Evolutionary conservation across 1,140 invertebrate species (phyloP).

Genomic region (Halyomorpha halys): DNA sequence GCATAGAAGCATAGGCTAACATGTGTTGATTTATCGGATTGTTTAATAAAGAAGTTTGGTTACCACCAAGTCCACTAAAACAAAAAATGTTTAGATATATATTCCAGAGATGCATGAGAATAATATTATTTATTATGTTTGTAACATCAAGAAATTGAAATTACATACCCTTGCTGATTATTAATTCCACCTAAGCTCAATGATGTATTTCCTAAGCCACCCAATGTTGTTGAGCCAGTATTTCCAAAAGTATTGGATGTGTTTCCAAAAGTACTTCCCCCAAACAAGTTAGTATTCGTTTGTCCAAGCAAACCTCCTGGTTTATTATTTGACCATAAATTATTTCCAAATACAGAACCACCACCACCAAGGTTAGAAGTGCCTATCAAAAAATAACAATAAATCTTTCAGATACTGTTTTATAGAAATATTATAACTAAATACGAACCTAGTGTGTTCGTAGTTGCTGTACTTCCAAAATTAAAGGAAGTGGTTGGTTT

Average conservation of each 20-base stretch:
- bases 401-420: slow-evolving; percentile 31
- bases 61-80: slow-evolving; percentile 4
- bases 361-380: slow-evolving; percentile 36
- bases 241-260: slow-evolving; percentile 30
- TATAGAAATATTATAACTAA: background rate
- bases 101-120: background rate
- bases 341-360: slow-evolving; percentile 40
- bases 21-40: slow-evolving; percentile 51
- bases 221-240: slow-evolving; percentile 30
- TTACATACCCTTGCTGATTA: background rate
- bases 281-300: slow-evolving; percentile 33
- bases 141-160: background rate
- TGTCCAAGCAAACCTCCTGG: slow-evolving; percentile 48
- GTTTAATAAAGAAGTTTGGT: slow-evolving; percentile 6
- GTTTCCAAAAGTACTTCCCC: slow-evolving; percentile 29
- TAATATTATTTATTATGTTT: background rate
- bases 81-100: background rate
- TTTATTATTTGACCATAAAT: slow-evolving; percentile 34
- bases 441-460: slow-evolving; percentile 35
- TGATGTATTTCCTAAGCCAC: slow-evolving; percentile 32
- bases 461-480: slow-evolving; percentile 42
- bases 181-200: slow-evolving; percentile 1
- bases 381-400: slow-evolving; percentile 33
- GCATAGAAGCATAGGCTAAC: slow-evolving; percentile 53
- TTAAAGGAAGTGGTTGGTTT: slow-evolving; percentile 38